These are phyloP conservation scores for Aleiodes sp. DNA, from an alignment of 1,140 invertebrate genomes.

Conservation along the genomic window DNA sequence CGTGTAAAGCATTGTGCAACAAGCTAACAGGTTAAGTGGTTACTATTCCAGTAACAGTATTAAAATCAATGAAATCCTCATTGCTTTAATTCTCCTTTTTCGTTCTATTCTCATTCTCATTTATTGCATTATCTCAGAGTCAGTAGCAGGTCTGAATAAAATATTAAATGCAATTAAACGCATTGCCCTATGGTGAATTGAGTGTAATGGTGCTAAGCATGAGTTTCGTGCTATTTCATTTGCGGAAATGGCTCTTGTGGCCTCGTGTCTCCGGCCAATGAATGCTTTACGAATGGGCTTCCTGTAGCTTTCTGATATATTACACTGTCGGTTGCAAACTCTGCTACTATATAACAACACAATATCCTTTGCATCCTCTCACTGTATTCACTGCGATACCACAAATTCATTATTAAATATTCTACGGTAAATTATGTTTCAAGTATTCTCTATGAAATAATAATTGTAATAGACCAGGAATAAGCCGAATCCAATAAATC, in stretches of 20 bases:
- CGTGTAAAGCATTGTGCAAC: no score
- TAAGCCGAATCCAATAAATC: no score
- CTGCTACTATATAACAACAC: background rate
- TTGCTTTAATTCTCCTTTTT: background rate
- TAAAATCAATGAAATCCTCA: no score
- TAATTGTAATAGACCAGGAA: background rate
- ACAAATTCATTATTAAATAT: constrained; percentile 8
- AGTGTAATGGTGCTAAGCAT: constrained; percentile 2
- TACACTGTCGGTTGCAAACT: constrained; percentile 20
- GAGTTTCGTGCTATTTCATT: constrained; percentile 6
- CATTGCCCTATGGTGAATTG: background rate
- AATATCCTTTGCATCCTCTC: constrained; percentile 1
- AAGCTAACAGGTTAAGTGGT: no score
- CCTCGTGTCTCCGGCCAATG: constrained; percentile 19
- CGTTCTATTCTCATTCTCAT: background rate
- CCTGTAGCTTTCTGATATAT: constrained; percentile 29
- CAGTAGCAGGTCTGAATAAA: background rate
- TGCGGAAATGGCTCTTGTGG: constrained; percentile 10
- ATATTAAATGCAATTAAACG: background rate
- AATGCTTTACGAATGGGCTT: constrained; percentile 4
- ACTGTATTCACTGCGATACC: background rate
- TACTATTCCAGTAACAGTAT: no score
- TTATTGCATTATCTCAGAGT: background rate
- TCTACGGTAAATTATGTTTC: background rate
- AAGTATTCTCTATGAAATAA: background rate